Base-by-base conservation (phyloP, 2,888 invertebrate genomes). In the Brassicogethes aeneus region DNA sequence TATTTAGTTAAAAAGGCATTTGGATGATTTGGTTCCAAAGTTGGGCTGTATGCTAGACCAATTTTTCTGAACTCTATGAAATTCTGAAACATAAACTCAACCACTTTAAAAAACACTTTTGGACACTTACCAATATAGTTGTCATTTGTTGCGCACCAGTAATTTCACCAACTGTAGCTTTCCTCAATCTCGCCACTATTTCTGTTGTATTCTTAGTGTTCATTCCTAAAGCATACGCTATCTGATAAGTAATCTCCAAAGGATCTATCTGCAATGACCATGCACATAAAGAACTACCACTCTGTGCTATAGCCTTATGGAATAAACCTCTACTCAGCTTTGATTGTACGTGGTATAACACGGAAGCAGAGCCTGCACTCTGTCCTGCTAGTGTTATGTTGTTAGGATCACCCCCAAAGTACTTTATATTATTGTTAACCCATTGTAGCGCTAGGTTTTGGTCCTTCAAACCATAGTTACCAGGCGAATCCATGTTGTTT, bases 281-380 rank as follows among this genome's bases (percentile, higher is more conserved):
- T 17, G 41, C 29, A 39, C 51, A 46, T 12, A 59, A 37, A 5
- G 53, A 48, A 5, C 41, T 42, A 1, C 60, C 60, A 14, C 56
- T 56, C 37, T 55, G 43, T 43, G 57, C 43, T 12, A 60, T 59
- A 8, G 52, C 57, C 15, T 44, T 40, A 2, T 46, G 40, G 39
- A 51, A 59, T 15, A 60, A 43, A 5, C 56, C 59, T 52, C 32
- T 32, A 13, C 32, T 32, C 32, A n/a, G 8, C 5, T 7, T 7
- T 3, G 32, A 32, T 32, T 32, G 32, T 3, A 32, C 13, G 32
- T 32, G 32, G 12, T 32, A 32, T 3, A 32, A 3, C 13, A 32
- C 32, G 3, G 32, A 32, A 3, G 32, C 32, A 8, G 8, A 7
- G 5, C 32, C 32, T n/a, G 32, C 32, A 13, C 32, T 32, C 12